Percentiles rank a stretch among this genome's conserved stretches.
These are phyloP conservation scores for Lemur catta DNA, from an alignment of 2,797 vertebrate species.

Conservation along the genomic window DNA sequence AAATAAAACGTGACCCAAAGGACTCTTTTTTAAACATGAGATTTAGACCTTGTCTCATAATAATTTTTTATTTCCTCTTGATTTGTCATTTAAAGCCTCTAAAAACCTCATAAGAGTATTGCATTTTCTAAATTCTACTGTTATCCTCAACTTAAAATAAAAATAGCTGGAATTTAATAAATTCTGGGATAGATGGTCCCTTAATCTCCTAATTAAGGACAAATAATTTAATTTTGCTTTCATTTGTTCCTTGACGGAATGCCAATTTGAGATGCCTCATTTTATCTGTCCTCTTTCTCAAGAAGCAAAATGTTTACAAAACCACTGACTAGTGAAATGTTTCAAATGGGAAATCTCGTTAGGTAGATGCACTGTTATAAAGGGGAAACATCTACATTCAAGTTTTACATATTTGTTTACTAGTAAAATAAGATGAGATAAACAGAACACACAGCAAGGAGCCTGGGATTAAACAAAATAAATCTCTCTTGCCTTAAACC, in stretches of 20 bases:
- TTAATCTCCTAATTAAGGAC: slow-evolving; percentile 1
- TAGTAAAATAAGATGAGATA: slow-evolving; percentile 70
- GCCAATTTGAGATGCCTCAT: not conserved
- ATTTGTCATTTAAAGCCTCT: not conserved
- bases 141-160: not conserved
- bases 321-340: not conserved
- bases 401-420: slow-evolving; percentile 77
- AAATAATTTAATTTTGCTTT: not conserved
- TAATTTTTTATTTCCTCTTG: not conserved
- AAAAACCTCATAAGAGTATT: not conserved
- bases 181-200: not conserved
- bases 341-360: not conserved
- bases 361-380: not conserved
- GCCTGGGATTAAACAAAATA: slow-evolving; percentile 75
- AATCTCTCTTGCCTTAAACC: slow-evolving; percentile 79
- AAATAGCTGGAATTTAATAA: not conserved
- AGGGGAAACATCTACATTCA: slow-evolving; percentile 18
- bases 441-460: slow-evolving; percentile 70
- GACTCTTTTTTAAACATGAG: not conserved
- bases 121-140: not conserved
- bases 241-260: not conserved
- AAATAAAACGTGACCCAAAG: not conserved
- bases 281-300: not conserved
- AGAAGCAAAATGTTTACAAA: not conserved
- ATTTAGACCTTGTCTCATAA: not conserved